Evolutionary conservation across 2,888 invertebrate species (phyloP).

Genomic region (Empis livida): DNA sequence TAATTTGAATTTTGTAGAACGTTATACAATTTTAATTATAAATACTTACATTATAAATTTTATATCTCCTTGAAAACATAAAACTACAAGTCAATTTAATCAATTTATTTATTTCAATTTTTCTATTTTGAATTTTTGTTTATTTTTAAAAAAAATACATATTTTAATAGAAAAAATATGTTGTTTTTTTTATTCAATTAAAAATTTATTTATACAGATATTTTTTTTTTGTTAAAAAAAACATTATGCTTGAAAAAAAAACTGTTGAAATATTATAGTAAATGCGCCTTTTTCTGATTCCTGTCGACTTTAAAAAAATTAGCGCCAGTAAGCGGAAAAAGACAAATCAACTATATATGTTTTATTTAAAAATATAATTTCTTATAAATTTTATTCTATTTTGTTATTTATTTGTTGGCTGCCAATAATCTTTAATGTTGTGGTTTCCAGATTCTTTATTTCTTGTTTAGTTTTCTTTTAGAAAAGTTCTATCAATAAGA

Average conservation of each 20-base stretch:
- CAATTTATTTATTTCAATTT: not conserved
- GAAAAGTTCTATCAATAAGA: too few relatives aligned
- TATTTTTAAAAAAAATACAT: too few relatives aligned
- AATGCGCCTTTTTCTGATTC: constrained; percentile 38
- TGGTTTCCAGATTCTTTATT: not conserved
- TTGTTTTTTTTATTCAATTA: too few relatives aligned
- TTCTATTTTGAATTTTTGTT: not conserved
- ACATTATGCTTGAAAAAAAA: too few relatives aligned
- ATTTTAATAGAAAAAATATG: too few relatives aligned
- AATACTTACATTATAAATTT: too few relatives aligned
- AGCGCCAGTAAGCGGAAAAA: constrained; percentile 40
- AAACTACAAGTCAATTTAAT: not conserved
- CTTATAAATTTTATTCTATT: not conserved
- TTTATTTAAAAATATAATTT: not conserved
- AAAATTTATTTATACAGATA: too few relatives aligned
- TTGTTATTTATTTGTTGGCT: not conserved
- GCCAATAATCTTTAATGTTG: not conserved
- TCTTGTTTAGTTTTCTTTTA: not conserved
- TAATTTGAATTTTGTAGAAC: too few relatives aligned
- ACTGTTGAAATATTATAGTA: constrained; percentile 26
- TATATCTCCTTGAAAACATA: too few relatives aligned
- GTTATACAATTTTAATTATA: too few relatives aligned
- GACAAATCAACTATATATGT: constrained; percentile 36
- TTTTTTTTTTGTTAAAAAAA: too few relatives aligned
- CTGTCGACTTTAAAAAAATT: constrained; percentile 30